phyloP scores from a whole-genome alignment of 64 coral and sea anemone species.

The Porites lutea region DNA sequence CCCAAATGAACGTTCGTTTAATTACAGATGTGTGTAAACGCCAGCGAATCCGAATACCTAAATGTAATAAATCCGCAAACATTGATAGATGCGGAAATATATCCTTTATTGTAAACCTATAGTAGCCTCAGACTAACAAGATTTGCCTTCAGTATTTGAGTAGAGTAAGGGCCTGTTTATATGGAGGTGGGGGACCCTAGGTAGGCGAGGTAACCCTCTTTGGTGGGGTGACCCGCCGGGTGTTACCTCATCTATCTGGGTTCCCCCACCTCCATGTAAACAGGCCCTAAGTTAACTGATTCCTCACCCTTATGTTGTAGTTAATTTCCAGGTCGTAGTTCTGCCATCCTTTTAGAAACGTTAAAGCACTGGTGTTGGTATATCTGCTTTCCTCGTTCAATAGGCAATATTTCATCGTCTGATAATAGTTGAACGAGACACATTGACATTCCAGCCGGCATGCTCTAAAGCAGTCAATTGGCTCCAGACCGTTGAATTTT shows the following conservation, averaged over 20 bases:
- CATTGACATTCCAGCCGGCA: not conserved
- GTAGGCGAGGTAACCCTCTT: too few relatives aligned
- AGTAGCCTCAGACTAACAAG: too few relatives aligned
- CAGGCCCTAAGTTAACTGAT: not conserved
- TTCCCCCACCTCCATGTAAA: not conserved
- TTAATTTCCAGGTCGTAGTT: not conserved
- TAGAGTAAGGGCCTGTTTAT: too few relatives aligned
- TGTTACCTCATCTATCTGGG: not conserved
- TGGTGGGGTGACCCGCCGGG: too few relatives aligned
- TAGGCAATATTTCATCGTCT: not conserved
- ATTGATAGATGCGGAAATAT: too few relatives aligned
- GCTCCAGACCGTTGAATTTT: not conserved
- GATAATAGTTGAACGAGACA: not conserved
- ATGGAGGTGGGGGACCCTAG: too few relatives aligned
- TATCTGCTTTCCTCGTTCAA: slow-evolving; percentile 10
- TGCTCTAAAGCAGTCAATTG: not conserved
- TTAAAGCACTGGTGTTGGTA: not conserved
- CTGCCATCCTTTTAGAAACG: not conserved
- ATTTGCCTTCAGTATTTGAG: too few relatives aligned
- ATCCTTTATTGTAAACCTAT: too few relatives aligned
- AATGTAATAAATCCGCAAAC: too few relatives aligned
- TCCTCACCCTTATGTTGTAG: not conserved
- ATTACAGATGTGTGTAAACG: too few relatives aligned
- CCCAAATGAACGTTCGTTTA: too few relatives aligned
- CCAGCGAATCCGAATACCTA: too few relatives aligned